Base-by-base conservation (phyloP, 1,140 invertebrate species). In the Drosophila setifemur region DNA sequence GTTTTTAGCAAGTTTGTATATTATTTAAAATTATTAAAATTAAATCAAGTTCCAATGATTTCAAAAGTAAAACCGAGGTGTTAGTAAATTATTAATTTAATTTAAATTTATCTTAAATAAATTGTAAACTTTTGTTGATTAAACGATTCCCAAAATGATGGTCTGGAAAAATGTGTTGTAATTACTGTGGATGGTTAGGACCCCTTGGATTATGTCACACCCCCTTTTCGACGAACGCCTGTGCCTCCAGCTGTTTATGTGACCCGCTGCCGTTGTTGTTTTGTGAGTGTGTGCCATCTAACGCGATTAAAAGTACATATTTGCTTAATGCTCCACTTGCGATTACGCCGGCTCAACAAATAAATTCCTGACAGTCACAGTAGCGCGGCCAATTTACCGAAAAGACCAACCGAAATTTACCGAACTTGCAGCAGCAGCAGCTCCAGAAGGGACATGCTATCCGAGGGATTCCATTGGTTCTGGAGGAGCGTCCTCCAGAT, bases 381-480 rank as follows among this genome's bases (percentile, higher is more conserved):
- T 44, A 26, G 23, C 23, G 21, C 42, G 12, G 42, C 33, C 18
- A 63, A 47, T 19, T 16, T 9, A 29, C 11, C 12, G 28, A 33
- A 69, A 45, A 76, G 44, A 29, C 21, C 12, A 6, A 26, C 23
- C 8, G 54, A 49, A 2, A 28, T 28, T 28, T n/a, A 66, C 43
- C 48, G 25, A 16, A 16, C 37, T 67, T 61, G 45, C 45, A 50
- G 49, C 45, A 28, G 39, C 4, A 21, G 29, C 11, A 4, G n/a
- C n/a, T 48, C 19, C 45, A 21, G 29, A 6, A 7, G 18, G 7
- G 31, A 48, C 55, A 79, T 86, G 68, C 58, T 81, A 33, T 60
- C 47, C 23, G 73, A 88, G 57, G 69, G 60, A 28, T 33, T 83
- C 43, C 26, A 57, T 37, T 83, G 83, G 68, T 57, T 88, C 35